These are phyloP conservation scores for Rhimphoctona megacephalus DNA, from an alignment of 2,888 invertebrate genomes.

Conservation along the genomic window DNA sequence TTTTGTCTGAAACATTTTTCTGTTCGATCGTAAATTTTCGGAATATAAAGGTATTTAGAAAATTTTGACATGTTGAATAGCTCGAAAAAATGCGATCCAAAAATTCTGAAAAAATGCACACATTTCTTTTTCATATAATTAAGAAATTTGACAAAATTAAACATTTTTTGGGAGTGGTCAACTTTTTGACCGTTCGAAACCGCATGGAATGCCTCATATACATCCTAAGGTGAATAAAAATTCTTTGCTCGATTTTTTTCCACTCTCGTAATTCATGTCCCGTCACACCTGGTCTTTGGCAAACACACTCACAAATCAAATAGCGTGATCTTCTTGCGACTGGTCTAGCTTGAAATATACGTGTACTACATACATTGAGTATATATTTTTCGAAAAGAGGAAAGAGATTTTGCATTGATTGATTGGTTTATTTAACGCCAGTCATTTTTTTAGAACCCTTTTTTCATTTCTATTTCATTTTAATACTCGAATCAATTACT, in stretches of 20 bases:
- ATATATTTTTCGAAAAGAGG: not conserved
- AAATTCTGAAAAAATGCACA: no score
- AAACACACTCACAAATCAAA: slow-evolving; percentile 63
- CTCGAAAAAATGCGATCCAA: no score
- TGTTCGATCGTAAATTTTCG: no score
- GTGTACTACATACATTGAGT: not conserved
- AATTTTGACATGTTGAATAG: no score
- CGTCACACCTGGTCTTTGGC: slow-evolving; percentile 62
- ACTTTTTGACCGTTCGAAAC: no score
- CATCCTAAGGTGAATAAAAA: slow-evolving; percentile 55
- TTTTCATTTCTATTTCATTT: not conserved
- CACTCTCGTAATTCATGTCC: slow-evolving; percentile 56
- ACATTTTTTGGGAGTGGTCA: no score
- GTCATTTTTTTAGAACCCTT: not conserved
- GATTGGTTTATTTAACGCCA: not conserved
- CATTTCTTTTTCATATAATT: no score
- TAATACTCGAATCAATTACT: not conserved
- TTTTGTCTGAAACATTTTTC: no score
- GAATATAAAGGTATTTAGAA: no score
- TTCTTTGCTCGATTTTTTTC: slow-evolving; percentile 54
- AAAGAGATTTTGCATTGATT: slow-evolving; percentile 16
- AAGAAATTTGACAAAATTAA: no score
- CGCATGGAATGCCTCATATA: no score
- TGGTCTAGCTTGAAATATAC: slow-evolving; percentile 25
- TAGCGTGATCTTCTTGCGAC: slow-evolving; percentile 37